These are phyloP conservation scores for Thermophis baileyi DNA, from an alignment of 2,113 vertebrate genomes.

Conservation along the genomic window DNA sequence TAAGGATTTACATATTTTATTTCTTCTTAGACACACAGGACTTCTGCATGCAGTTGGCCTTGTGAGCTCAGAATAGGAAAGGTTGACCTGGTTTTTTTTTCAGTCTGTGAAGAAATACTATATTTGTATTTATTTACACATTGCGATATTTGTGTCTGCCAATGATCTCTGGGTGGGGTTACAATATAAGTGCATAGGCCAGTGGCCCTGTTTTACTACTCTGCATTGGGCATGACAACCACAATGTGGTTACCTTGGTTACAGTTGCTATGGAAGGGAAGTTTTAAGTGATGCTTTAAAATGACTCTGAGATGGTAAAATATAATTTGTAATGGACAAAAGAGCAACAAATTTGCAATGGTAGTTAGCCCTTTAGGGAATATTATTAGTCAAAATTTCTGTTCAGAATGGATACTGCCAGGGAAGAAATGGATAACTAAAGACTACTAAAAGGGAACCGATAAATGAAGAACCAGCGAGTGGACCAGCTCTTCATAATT, in stretches of 20 bases:
- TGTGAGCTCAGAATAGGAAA: background rate
- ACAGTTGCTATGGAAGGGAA: background rate
- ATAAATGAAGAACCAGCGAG: background rate
- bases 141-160: background rate
- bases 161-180: background rate
- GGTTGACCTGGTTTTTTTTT: background rate
- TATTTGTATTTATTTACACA: background rate
- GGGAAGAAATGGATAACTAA: background rate
- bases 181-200: background rate
- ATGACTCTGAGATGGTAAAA: background rate
- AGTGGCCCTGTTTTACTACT: background rate
- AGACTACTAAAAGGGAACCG: background rate
- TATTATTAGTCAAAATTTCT: background rate
- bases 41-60: background rate
- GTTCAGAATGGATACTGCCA: background rate
- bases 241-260: background rate
- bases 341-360: background rate
- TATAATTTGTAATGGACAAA: background rate
- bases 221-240: background rate
- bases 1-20: background rate
- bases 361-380: background rate
- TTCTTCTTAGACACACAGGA: background rate
- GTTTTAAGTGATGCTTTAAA: background rate
- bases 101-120: background rate
- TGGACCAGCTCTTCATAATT: background rate